Conservation (phyloP, 2,797 vertebrate species). For the Miichthys miiuy region DNA sequence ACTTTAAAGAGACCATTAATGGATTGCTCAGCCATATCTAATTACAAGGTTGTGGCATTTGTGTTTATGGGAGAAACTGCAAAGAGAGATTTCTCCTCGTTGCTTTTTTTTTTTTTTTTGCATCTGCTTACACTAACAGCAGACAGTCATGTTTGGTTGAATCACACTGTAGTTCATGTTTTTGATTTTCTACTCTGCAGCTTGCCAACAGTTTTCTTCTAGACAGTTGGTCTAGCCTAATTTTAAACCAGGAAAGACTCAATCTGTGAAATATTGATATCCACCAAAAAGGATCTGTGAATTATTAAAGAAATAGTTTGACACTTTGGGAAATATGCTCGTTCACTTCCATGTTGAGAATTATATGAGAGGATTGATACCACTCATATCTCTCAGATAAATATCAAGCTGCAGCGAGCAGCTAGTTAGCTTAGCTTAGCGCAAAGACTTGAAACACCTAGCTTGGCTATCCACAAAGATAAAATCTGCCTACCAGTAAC, state of each 20-base stretch:
- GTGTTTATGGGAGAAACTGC: conserved; percentile 42
- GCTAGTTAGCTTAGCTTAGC: not conserved
- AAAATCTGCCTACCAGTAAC: too few species aligned
- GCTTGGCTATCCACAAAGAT: not conserved
- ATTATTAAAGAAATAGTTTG: not conserved
- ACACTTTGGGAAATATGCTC: not conserved
- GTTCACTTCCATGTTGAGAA: not conserved
- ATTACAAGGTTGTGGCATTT: conserved; percentile 52
- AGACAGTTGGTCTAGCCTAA: not conserved
- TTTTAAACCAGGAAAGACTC: not conserved
- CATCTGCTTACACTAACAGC: not conserved
- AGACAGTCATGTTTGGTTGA: not conserved
- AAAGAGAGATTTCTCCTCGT: conserved; percentile 20
- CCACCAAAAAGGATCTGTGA: not conserved
- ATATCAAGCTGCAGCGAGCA: not conserved
- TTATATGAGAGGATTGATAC: not conserved
- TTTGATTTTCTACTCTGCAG: conserved; percentile 2
- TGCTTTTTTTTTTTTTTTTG: not conserved
- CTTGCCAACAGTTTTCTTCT: conserved; percentile 1
- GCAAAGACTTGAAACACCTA: not conserved
- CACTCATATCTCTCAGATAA: not conserved
- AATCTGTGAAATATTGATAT: not conserved
- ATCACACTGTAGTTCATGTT: not conserved
- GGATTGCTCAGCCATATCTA: conserved; percentile 47
- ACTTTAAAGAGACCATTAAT: conserved; percentile 47